Percentiles rank a stretch among this genome's conserved stretches.
Conservation (phyloP, 2,797 vertebrate genomes). For the Liasis olivaceus region DNA sequence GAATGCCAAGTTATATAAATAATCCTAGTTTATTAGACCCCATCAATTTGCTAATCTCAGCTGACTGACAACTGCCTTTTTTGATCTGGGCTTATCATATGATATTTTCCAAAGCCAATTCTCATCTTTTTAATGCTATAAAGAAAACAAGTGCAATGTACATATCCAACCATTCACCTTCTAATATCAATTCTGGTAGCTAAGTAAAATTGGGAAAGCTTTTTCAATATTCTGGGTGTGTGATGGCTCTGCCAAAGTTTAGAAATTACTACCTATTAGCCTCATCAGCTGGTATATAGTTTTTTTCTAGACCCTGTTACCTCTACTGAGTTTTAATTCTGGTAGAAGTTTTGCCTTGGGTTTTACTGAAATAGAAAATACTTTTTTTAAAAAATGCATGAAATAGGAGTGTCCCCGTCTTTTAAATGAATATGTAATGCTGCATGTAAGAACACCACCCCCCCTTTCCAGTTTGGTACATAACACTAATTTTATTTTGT, state of each 20-base stretch:
- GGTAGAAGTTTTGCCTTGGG: not conserved
- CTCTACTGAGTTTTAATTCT: not conserved
- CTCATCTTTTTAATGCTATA: constrained; percentile 32
- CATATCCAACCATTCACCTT: accelerated
- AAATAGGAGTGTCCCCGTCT: not conserved
- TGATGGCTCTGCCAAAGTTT: not conserved
- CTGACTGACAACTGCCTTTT: constrained; percentile 47
- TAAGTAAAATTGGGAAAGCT: not conserved
- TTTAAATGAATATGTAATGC: not conserved
- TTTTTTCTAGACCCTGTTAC: not conserved
- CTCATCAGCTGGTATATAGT: not conserved
- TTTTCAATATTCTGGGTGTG: not conserved
- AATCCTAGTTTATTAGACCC: constrained; percentile 55
- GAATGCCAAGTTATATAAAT: constrained; percentile 41
- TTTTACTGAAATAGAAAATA: not conserved
- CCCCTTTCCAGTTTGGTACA: not conserved
- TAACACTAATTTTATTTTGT: not conserved
- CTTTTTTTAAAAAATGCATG: not conserved
- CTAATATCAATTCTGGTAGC: not conserved
- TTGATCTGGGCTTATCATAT: constrained; percentile 29
- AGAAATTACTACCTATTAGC: not conserved
- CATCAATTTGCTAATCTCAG: constrained; percentile 53
- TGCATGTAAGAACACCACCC: not conserved
- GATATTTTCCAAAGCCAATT: constrained; percentile 48
- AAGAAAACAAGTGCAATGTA: constrained; percentile 6